These are phyloP conservation scores for Drosophila quasianomalipes DNA, from an alignment of 2,888 invertebrate genomes.

Conservation along the genomic window DNA sequence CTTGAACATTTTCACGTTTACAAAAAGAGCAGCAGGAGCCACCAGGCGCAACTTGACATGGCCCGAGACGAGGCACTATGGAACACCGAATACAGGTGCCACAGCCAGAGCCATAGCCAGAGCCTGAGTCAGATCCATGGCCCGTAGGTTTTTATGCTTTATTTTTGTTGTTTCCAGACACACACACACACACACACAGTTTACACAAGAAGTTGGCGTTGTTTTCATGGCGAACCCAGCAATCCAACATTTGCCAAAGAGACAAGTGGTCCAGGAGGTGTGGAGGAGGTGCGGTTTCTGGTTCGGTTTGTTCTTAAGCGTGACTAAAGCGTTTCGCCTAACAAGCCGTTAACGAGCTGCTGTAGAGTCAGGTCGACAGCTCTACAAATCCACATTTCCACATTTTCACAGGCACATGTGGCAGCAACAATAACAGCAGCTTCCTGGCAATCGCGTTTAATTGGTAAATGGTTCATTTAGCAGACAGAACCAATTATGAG, in stretches of 20 bases:
- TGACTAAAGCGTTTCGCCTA: conserved; percentile 75
- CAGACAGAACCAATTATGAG: conserved; percentile 77
- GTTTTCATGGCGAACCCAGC: conserved; percentile 47
- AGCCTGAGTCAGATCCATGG: conserved; percentile 45
- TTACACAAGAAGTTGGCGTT: conserved; percentile 35
- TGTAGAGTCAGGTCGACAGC: conserved; percentile 18
- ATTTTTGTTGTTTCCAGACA: conserved; percentile 16
- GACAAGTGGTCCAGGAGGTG: conserved; percentile 4
- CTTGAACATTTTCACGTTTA: conserved; percentile 58
- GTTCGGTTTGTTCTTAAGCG: conserved; percentile 55
- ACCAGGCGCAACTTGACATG: conserved; percentile 22
- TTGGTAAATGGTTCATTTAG: conserved; percentile 84
- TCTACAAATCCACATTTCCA: conserved; percentile 2
- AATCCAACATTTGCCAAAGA: conserved; percentile 9
- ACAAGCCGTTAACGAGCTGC: conserved; percentile 75
- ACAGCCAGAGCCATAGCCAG: neutral
- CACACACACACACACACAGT: conserved; percentile 2
- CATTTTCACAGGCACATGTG: conserved; percentile 40
- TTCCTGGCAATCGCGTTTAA: conserved; percentile 79
- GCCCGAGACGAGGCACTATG: conserved; percentile 11
- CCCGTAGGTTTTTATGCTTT: conserved; percentile 63
- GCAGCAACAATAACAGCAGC: conserved; percentile 31
- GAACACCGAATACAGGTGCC: conserved; percentile 7
- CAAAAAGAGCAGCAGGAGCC: conserved; percentile 14
- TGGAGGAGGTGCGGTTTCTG: neutral